These are phyloP conservation scores for Acrobasis consociella DNA, from an alignment of 2,888 invertebrate species.

Conservation along the genomic window DNA sequence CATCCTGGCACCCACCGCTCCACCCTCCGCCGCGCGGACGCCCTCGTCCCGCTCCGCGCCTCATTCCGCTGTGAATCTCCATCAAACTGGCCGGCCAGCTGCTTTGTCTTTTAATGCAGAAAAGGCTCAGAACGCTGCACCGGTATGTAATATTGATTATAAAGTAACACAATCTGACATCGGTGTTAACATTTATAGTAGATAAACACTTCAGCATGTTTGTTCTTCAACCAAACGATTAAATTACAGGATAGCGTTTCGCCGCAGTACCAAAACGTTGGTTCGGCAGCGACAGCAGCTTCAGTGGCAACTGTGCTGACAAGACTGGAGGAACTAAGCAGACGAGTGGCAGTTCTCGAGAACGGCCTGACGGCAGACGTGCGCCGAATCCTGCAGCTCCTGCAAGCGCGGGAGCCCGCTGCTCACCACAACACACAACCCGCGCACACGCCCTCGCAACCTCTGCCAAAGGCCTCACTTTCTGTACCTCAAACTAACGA, in stretches of 20 bases:
- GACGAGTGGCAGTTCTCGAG: conserved; percentile 87
- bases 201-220: not conserved
- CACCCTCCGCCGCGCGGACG: conserved; percentile 55
- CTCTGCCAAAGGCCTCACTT: conserved; percentile 67
- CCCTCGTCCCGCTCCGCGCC: conserved; percentile 75
- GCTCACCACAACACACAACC: conserved; percentile 53
- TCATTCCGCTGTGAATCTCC: conserved; percentile 74
- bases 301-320: conserved; percentile 82
- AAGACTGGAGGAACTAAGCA: conserved; percentile 87
- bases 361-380: conserved; percentile 88
- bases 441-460: conserved; percentile 67
- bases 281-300: conserved; percentile 61
- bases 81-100: conserved; percentile 70
- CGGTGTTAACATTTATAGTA: not conserved
- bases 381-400: conserved; percentile 86
- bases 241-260: conserved; percentile 64
- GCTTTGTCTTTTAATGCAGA: conserved; percentile 62
- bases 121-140: conserved; percentile 55
- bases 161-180: not conserved
- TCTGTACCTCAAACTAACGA: conserved; percentile 71
- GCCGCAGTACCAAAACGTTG: conserved; percentile 77
- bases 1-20: conserved; percentile 66
- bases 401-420: conserved; percentile 76
- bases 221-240: not conserved
- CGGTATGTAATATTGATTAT: conserved; percentile 39